Conservation (phyloP, 2,113 vertebrate species). For the Carlito syrichta region DNA sequence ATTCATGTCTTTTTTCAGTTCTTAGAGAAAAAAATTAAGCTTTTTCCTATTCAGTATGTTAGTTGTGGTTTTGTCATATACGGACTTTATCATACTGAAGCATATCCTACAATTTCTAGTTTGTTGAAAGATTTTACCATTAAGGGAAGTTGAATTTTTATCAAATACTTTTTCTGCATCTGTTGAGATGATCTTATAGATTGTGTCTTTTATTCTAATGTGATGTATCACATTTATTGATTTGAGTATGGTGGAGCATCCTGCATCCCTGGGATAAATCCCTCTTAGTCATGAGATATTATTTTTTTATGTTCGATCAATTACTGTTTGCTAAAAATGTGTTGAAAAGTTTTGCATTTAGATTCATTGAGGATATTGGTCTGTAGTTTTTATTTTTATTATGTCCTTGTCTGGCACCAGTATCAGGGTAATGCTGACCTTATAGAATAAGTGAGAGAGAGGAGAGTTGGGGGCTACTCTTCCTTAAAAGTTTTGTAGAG, state of each 20-base stretch:
- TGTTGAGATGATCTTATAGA: background rate
- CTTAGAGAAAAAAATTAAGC: background rate
- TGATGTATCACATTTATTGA: background rate
- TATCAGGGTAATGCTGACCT: background rate
- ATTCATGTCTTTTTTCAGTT: background rate
- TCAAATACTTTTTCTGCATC: background rate
- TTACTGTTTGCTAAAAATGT: too few relatives aligned
- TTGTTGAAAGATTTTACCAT: background rate
- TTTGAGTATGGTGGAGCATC: background rate
- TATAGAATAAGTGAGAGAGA: background rate
- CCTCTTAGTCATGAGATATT: background rate
- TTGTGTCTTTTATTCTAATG: background rate
- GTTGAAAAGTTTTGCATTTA: background rate
- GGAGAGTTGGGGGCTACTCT: too few relatives aligned
- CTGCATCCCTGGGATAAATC: background rate
- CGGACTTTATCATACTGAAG: background rate
- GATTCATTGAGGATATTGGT: background rate
- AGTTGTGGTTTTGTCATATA: background rate
- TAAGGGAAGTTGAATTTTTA: background rate
- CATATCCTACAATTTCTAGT: background rate
- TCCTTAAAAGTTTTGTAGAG: too few relatives aligned
- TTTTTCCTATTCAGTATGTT: background rate
- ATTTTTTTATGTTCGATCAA: too few relatives aligned
- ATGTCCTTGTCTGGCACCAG: background rate
- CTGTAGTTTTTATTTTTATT: background rate